Evolutionary conservation across 2,888 invertebrate genomes (phyloP).

Genomic region (Morpho deidamia): DNA sequence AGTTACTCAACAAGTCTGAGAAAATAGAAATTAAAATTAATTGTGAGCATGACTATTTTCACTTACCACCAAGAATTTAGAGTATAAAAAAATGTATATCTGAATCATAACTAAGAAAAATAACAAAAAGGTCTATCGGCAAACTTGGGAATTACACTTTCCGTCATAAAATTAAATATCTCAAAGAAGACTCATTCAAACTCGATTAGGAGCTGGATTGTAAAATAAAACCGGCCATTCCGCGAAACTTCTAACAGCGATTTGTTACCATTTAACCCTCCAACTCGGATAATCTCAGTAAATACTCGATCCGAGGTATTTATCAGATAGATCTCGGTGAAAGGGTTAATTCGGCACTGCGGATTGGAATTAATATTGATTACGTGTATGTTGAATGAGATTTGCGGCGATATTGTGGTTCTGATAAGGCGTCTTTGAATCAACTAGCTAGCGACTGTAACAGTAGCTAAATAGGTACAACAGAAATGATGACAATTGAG

Average conservation of each 20-base stretch:
- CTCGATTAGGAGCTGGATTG: conserved; percentile 22
- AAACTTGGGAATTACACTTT: conserved; percentile 14
- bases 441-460: too few relatives aligned
- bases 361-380: not conserved
- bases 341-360: conserved; percentile 17
- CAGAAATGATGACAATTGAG: too few relatives aligned
- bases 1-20: too few relatives aligned
- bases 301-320: conserved; percentile 14
- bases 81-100: too few relatives aligned
- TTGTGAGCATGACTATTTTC: too few relatives aligned
- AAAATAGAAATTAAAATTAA: too few relatives aligned
- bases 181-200: conserved; percentile 20
- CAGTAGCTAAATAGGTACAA: too few relatives aligned
- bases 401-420: too few relatives aligned
- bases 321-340: conserved; percentile 17
- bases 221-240: conserved; percentile 28
- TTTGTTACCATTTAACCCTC: conserved; percentile 28
- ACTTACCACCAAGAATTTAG: too few relatives aligned
- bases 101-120: not conserved
- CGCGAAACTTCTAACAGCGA: conserved; percentile 27
- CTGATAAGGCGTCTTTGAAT: not conserved
- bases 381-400: too few relatives aligned
- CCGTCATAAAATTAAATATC: conserved; percentile 20
- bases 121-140: not conserved
- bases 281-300: conserved; percentile 19